phyloP scores from a whole-genome alignment of 2,888 invertebrate species.

The Leptura quadrifasciata region DNA sequence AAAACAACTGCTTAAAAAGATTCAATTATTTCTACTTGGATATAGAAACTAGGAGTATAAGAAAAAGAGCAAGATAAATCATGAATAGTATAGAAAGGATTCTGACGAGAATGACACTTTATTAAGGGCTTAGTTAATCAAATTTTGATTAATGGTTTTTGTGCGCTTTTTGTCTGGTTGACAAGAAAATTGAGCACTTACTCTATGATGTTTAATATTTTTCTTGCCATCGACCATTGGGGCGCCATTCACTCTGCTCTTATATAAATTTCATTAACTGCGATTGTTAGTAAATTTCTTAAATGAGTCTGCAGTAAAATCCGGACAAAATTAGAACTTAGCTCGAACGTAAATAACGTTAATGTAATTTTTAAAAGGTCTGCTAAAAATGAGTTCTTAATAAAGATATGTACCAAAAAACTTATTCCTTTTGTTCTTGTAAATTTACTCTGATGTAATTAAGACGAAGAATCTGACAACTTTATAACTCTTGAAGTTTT shows the following conservation, averaged over 20 bases:
- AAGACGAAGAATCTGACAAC: constrained; percentile 33
- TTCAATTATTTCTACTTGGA: constrained; percentile 28
- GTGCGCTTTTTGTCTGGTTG: constrained; percentile 28
- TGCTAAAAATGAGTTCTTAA: constrained; percentile 50
- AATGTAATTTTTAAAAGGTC: constrained; percentile 46
- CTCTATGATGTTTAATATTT: constrained; percentile 21
- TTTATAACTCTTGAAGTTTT: constrained; percentile 52
- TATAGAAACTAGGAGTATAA: constrained; percentile 8
- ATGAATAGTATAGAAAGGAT: constrained; percentile 29
- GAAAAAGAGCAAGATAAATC: constrained; percentile 36
- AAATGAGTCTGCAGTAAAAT: constrained; percentile 4
- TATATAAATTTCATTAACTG: constrained; percentile 7
- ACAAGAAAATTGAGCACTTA: constrained; percentile 36
- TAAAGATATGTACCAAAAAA: constrained; percentile 48
- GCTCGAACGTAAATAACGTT: constrained; percentile 16
- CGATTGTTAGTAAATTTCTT: constrained; percentile 7
- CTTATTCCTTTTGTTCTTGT: neutral
- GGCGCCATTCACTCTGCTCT: neutral
- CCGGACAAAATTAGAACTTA: constrained; percentile 7
- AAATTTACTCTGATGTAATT: constrained; percentile 7
- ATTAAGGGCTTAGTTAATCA: constrained; percentile 41
- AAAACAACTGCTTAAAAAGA: no score
- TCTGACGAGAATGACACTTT: constrained; percentile 38
- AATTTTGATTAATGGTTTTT: constrained; percentile 40
- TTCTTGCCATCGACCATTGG: neutral